Conservation (phyloP, 2,113 vertebrate species). For the Pycnonotus jocosus region DNA sequence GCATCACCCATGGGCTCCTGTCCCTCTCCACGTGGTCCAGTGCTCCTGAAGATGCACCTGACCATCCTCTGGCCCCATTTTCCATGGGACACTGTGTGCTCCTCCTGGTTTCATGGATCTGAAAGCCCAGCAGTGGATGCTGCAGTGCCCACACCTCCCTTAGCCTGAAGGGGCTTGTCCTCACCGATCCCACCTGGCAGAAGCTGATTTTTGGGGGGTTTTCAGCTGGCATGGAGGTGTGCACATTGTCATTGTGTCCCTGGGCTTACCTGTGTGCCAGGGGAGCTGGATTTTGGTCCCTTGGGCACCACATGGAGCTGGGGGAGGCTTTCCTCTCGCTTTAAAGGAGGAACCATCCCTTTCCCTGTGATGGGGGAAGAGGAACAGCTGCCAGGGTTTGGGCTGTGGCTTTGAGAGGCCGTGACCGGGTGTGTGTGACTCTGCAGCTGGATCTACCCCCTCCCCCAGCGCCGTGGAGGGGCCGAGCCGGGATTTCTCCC, state of each 20-base stretch:
- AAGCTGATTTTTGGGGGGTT: neutral
- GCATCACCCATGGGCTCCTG: fast-evolving
- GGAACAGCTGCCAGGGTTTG: neutral
- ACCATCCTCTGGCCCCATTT: fast-evolving
- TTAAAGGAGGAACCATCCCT: neutral
- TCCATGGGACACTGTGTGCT: fast-evolving
- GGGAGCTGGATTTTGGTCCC: neutral
- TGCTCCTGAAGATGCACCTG: neutral
- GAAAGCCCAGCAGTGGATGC: neutral
- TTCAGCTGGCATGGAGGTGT: neutral
- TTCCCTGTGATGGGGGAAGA: neutral
- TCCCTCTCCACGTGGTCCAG: fast-evolving
- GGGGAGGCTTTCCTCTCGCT: neutral
- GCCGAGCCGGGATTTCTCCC: neutral
- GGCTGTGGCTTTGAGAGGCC: neutral
- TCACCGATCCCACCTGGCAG: fast-evolving
- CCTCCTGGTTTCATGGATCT: neutral
- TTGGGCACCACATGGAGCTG: neutral
- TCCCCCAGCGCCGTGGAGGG: neutral
- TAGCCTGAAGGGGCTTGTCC: neutral
- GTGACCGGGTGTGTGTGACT: neutral
- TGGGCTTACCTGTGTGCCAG: neutral
- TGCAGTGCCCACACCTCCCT: neutral
- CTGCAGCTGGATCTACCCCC: neutral
- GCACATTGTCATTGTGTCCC: fast-evolving